Percentiles rank a stretch among this genome's conserved stretches.
These are phyloP conservation scores for Ispidina lecontei DNA, from an alignment of 2,797 vertebrate species.

Conservation along the genomic window DNA sequence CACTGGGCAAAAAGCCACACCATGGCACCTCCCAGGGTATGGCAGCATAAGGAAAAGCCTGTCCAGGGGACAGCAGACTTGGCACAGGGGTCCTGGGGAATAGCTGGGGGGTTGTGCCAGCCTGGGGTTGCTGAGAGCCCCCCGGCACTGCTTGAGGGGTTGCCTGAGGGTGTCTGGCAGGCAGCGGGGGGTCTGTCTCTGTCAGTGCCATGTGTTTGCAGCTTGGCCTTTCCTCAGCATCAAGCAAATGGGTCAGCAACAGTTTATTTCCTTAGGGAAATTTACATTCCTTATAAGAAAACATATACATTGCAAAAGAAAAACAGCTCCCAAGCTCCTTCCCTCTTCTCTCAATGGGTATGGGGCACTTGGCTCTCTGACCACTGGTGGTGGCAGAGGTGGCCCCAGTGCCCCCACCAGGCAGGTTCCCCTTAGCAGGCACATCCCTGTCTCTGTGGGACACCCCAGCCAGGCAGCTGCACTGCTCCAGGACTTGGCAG, in stretches of 20 bases:
- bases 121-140: not conserved
- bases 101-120: rapidly evolving
- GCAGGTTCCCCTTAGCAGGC: rapidly evolving
- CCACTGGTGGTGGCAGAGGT: not conserved
- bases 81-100: not conserved
- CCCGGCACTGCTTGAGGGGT: not conserved
- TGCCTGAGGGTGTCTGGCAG: not conserved
- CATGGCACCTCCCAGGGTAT: not conserved
- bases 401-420: rapidly evolving
- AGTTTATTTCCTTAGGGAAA: constrained; percentile 6
- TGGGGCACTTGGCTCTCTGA: rapidly evolving
- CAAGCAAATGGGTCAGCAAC: not conserved
- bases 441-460: not conserved
- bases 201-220: not conserved
- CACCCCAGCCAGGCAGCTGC: not conserved
- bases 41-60: not conserved
- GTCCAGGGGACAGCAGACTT: not conserved
- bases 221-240: not conserved
- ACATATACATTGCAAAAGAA: not conserved
- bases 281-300: not conserved
- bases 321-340: not conserved
- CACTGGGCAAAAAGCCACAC: rapidly evolving
- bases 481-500: not conserved
- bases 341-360: not conserved
- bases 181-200: not conserved